phyloP scores from a whole-genome alignment of 2,113 vertebrate species.

The Sus scrofa region DNA sequence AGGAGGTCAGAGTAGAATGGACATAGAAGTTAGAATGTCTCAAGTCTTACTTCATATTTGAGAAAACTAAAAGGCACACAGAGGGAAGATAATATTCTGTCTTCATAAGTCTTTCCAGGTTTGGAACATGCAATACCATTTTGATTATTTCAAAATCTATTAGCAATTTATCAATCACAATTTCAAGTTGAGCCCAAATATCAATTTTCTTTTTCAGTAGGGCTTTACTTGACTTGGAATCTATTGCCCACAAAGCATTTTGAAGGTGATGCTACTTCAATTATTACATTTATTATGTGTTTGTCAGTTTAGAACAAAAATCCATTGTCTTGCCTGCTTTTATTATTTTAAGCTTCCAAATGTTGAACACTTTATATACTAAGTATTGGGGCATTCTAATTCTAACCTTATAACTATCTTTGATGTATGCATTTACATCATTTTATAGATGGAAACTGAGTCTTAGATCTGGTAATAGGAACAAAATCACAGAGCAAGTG shows the following conservation, averaged over 20 bases:
- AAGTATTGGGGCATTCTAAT: not conserved
- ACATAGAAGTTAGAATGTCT: not conserved
- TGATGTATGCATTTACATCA: not conserved
- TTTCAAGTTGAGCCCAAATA: not conserved
- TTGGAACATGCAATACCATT: too few relatives aligned
- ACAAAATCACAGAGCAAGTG: not conserved
- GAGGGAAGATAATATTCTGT: not conserved
- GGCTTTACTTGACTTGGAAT: too few relatives aligned
- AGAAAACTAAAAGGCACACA: not conserved
- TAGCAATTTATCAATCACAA: not conserved
- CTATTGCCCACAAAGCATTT: not conserved
- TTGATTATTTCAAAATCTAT: not conserved
- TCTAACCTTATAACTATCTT: not conserved
- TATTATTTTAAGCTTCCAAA: not conserved
- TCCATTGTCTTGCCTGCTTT: not conserved
- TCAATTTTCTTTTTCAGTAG: not conserved
- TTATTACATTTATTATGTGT: not conserved
- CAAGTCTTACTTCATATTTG: not conserved
- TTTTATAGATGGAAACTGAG: not conserved
- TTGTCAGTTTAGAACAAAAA: not conserved
- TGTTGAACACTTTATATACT: not conserved
- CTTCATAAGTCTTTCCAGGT: not conserved
- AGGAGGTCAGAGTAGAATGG: not conserved
- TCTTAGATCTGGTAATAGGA: not conserved
- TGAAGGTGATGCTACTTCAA: not conserved